These are phyloP conservation scores for Agrotis segetum DNA, from an alignment of 2,888 invertebrate species.

Conservation along the genomic window DNA sequence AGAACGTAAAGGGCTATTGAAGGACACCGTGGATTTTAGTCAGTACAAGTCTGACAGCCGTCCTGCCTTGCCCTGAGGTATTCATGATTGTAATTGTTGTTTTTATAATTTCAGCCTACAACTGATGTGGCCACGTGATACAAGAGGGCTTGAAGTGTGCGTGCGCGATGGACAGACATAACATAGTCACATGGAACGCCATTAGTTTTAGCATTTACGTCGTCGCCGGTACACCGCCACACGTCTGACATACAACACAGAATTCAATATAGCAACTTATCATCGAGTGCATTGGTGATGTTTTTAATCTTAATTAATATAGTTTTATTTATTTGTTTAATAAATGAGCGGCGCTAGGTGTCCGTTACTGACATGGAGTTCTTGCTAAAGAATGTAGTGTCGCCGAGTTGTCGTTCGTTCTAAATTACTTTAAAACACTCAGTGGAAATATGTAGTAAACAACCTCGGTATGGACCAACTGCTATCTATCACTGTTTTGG, in stretches of 20 bases:
- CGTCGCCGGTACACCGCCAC: constrained; percentile 69
- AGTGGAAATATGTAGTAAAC: too few relatives aligned
- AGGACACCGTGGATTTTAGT: too few relatives aligned
- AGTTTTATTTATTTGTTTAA: constrained; percentile 42
- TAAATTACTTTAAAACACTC: background rate
- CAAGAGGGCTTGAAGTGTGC: constrained; percentile 66
- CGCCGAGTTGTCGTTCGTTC: background rate
- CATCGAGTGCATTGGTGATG: constrained; percentile 43
- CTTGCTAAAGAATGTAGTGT: background rate
- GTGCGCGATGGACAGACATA: constrained; percentile 69
- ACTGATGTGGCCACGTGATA: constrained; percentile 66
- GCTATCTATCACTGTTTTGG: background rate
- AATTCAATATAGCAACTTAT: constrained; percentile 16
- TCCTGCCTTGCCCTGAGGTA: too few relatives aligned
- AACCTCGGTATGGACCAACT: background rate
- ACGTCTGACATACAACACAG: background rate
- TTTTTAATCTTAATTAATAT: constrained; percentile 12
- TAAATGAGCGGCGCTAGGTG: background rate
- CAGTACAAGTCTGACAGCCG: too few relatives aligned
- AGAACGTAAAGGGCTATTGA: too few relatives aligned
- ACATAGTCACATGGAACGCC: constrained; percentile 81
- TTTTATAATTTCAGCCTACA: constrained; percentile 67
- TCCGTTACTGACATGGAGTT: background rate
- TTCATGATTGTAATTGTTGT: too few relatives aligned
- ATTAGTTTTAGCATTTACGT: constrained; percentile 82